Base-by-base conservation (phyloP, 2,888 invertebrate species). In the Zhuqinia jingwanae region DNA sequence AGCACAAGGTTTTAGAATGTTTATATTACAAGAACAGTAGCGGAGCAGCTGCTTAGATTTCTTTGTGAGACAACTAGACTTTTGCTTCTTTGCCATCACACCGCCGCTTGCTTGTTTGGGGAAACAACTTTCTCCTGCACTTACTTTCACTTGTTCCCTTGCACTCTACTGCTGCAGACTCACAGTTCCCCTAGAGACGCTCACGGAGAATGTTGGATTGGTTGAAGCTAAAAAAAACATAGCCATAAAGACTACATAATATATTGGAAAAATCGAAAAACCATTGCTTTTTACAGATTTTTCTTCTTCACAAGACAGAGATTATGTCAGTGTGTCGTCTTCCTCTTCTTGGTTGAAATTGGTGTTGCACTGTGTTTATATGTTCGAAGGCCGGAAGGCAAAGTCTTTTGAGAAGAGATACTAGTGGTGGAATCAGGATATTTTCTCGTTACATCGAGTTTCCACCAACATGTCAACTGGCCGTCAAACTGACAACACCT, bases 131-230 rank as follows among this genome's bases (percentile, higher is more conserved):
- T 25, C 63, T 68, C 17, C 53, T 53, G 17, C 11, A 6, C 25
- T 20, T 50, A 75, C 75, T 53, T 30, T 53, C 77, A 56, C 25
- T 79, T 53, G 25, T 60, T 60, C 25, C 25, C 22, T 60, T 63
- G 25, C n/a, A 42, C 27, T 78, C 15, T 10, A 47, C 0, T 47
- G 47, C 42, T 25, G 15, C 47, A 47, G 15, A 22, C n/a, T n/a
- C n/a, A 20, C 79, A 80, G 79, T 80, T 80, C 68, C 79, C 79
- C 79, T 36, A 68, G 79, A 80, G 79, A 80, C 79, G 79, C 25
- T 60, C 56, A 42, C 22, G 11, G 79, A 80, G 65, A 53, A 80
- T 53, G 68, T 10, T 65, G 25, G 2, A 13, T n/a, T n/a, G 65
- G 27, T 27, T 63, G 27, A 63, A 42, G 5, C n/a, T 10, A 8